A percentile compares a stretch with the other conserved stretches of the same genome.
phyloP scores from a whole-genome alignment of 1,140 invertebrate genomes.

The Diplogasteroides magnus region DNA sequence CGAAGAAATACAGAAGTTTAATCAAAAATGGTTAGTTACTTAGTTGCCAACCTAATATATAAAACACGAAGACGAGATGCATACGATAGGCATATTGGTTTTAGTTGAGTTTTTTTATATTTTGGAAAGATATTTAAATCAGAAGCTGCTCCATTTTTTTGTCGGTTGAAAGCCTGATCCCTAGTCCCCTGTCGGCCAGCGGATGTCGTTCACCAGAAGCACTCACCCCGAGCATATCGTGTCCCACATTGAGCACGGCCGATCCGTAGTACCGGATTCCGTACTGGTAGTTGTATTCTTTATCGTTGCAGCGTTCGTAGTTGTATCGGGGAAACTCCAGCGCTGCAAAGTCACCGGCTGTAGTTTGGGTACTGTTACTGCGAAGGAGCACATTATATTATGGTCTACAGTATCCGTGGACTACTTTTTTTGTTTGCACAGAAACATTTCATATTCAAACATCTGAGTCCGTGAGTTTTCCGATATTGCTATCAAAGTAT shows the following conservation, averaged over 20 bases:
- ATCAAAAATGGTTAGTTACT: too few species aligned
- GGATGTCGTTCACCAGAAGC: too few species aligned
- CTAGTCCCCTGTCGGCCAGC: too few species aligned
- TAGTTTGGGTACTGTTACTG: neutral
- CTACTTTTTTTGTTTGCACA: neutral
- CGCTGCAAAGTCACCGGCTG: neutral
- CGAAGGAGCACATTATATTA: conserved; percentile 1
- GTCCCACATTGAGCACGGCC: neutral
- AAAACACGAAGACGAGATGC: too few species aligned
- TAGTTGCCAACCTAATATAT: too few species aligned
- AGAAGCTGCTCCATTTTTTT: too few species aligned
- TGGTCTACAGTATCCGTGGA: neutral
- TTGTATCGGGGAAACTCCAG: conserved; percentile 35
- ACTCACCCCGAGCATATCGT: too few species aligned
- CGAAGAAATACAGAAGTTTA: too few species aligned
- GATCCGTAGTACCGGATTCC: conserved; percentile 4
- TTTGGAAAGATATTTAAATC: too few species aligned
- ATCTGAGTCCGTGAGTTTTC: neutral
- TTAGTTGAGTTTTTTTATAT: too few species aligned
- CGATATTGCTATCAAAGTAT: neutral
- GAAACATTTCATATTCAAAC: neutral
- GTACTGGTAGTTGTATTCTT: conserved; percentile 27
- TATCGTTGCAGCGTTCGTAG: conserved; percentile 29
- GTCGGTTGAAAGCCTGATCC: too few species aligned
- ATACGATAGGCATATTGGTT: too few species aligned